These are phyloP conservation scores for Petrophora chlorosata DNA, from an alignment of 2,888 invertebrate genomes.

Conservation along the genomic window DNA sequence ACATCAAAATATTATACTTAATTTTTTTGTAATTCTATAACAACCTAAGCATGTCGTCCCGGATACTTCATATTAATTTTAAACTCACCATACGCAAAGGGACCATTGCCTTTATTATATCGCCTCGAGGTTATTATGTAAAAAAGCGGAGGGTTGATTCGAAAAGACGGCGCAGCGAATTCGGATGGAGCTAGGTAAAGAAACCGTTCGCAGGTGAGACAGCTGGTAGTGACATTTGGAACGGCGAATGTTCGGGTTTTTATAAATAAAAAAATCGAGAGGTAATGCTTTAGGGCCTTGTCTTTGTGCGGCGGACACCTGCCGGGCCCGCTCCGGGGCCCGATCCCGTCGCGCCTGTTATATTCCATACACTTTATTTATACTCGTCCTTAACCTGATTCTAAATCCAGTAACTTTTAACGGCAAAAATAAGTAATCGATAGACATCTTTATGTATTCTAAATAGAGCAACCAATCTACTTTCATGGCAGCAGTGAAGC, in stretches of 20 bases:
- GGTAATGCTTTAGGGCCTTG: slow-evolving; percentile 50
- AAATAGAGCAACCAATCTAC: slow-evolving; percentile 16
- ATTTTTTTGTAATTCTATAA: too few species aligned
- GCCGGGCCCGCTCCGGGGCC: slow-evolving; percentile 52
- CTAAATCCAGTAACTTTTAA: slow-evolving; percentile 30
- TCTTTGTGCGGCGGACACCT: slow-evolving; percentile 72
- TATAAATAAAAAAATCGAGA: slow-evolving; percentile 59
- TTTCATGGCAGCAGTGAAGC: not conserved
- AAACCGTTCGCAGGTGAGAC: slow-evolving; percentile 62
- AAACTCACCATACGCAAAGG: not conserved
- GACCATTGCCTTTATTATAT: slow-evolving; percentile 19
- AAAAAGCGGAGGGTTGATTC: slow-evolving; percentile 33
- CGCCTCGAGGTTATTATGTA: slow-evolving; percentile 32
- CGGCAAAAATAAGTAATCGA: slow-evolving; percentile 25
- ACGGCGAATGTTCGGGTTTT: slow-evolving; percentile 52
- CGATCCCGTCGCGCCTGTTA: slow-evolving; percentile 50
- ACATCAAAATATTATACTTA: too few species aligned
- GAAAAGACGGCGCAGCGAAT: slow-evolving; percentile 26
- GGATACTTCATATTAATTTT: slow-evolving; percentile 2
- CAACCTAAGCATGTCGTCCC: not conserved
- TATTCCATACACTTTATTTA: slow-evolving; percentile 47
- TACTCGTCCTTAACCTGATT: slow-evolving; percentile 49
- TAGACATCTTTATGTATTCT: slow-evolving; percentile 15
- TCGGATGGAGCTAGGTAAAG: slow-evolving; percentile 38
- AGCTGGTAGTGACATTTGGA: slow-evolving; percentile 75